phyloP scores from a whole-genome alignment of 1,140 invertebrate species.

The Fopius arisanus region DNA sequence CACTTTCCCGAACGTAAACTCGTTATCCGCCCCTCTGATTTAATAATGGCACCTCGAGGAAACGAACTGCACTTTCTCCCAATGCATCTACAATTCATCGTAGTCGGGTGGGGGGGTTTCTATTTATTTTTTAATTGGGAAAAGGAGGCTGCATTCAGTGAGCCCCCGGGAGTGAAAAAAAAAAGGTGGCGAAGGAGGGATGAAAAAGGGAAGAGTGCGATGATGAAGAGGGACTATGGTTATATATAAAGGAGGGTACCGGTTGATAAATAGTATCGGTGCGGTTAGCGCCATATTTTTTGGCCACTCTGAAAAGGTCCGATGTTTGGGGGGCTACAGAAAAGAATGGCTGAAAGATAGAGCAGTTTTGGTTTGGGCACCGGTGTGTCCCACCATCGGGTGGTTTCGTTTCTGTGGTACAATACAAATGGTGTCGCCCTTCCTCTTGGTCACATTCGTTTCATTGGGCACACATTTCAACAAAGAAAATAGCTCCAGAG shows the following conservation, averaged over 20 bases:
- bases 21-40: not conserved
- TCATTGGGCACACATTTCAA: not conserved
- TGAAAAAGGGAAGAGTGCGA: not conserved
- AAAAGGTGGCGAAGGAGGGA: not conserved
- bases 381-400: conserved; percentile 18
- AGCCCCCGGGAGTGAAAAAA: not conserved
- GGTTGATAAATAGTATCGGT: conserved; percentile 25
- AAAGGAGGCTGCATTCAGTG: not conserved
- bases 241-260: not conserved
- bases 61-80: not conserved
- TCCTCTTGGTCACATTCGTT: not conserved
- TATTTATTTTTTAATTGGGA: conserved; percentile 4
- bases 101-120: not conserved
- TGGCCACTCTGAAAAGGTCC: not conserved
- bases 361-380: conserved; percentile 15
- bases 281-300: conserved; percentile 12
- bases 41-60: not conserved
- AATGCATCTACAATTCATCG: not conserved
- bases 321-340: not conserved
- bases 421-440: conserved; percentile 21
- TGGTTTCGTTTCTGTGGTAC: conserved; percentile 19
- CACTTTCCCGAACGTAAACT: not conserved
- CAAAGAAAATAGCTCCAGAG: not conserved
- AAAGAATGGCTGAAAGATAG: not conserved
- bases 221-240: not conserved